Evolutionary conservation across 2,113 vertebrate genomes (phyloP).

Genomic region (Coptodon rendalli): DNA sequence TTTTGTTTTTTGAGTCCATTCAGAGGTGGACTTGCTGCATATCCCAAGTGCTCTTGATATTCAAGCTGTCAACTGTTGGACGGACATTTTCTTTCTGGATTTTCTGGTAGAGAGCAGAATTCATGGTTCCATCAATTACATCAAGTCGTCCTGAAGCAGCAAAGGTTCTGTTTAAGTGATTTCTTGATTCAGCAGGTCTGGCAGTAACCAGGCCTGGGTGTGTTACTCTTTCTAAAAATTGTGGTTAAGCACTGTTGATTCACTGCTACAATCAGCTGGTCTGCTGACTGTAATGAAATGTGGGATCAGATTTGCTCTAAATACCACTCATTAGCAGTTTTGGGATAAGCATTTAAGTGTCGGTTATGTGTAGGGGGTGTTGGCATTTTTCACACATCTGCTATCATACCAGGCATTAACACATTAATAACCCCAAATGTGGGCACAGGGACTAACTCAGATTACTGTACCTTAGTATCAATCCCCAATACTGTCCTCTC

Average conservation of each 20-base stretch:
- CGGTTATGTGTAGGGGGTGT: neutral
- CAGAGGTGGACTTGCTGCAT: neutral
- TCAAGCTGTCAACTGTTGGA: neutral
- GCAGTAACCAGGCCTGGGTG: neutral
- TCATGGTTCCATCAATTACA: neutral
- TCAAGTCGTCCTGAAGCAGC: neutral
- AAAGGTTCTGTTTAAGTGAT: neutral
- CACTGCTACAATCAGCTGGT: neutral
- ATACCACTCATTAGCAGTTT: neutral
- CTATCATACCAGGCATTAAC: neutral
- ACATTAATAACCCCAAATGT: neutral
- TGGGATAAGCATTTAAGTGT: neutral
- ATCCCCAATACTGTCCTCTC: neutral
- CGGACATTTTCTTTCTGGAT: too few species aligned
- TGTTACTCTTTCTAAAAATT: neutral
- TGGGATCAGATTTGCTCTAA: neutral
- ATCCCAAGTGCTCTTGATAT: neutral
- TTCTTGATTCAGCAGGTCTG: neutral
- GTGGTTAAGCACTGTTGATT: neutral
- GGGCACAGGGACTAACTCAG: neutral
- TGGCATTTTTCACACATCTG: neutral
- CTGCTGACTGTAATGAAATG: neutral
- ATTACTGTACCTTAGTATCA: neutral
- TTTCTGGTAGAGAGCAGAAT: too few species aligned
- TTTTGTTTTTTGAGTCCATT: neutral